Percentiles rank a stretch among this genome's conserved stretches.
Conservation (phyloP, 2,113 vertebrate genomes). For the Rissa tridactyla region DNA sequence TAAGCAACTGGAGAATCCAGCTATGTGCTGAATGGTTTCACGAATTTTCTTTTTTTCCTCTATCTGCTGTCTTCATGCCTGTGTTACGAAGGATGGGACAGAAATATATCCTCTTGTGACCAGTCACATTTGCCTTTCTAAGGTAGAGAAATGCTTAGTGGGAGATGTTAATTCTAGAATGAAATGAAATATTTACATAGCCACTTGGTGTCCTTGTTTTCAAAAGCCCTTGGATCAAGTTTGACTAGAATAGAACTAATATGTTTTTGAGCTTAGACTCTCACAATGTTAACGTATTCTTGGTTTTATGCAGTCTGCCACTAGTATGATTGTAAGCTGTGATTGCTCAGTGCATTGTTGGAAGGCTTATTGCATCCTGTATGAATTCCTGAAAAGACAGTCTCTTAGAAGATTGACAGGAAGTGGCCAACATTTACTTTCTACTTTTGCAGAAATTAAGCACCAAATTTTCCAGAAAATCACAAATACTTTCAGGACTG, state of each 20-base stretch:
- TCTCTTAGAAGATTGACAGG: neutral
- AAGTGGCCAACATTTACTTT: neutral
- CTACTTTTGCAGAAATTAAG: neutral
- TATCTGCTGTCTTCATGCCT: neutral
- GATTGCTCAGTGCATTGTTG: neutral
- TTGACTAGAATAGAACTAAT: neutral
- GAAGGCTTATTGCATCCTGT: neutral
- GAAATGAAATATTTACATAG: neutral
- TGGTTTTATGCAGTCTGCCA: neutral
- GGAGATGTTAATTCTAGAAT: neutral
- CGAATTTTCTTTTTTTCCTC: neutral
- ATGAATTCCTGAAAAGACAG: neutral
- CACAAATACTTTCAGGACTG: neutral
- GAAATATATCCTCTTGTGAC: neutral
- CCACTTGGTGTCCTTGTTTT: neutral
- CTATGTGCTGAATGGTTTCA: neutral
- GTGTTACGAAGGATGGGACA: neutral
- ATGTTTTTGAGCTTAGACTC: neutral
- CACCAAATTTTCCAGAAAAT: neutral
- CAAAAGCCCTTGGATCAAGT: neutral
- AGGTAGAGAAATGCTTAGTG: neutral
- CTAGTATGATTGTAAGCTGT: neutral
- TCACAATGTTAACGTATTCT: neutral
- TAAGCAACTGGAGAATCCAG: neutral
- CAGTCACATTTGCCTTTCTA: neutral